These are phyloP conservation scores for Montipora sp. DNA, from an alignment of 64 coral and sea anemone genomes.

Conservation along the genomic window DNA sequence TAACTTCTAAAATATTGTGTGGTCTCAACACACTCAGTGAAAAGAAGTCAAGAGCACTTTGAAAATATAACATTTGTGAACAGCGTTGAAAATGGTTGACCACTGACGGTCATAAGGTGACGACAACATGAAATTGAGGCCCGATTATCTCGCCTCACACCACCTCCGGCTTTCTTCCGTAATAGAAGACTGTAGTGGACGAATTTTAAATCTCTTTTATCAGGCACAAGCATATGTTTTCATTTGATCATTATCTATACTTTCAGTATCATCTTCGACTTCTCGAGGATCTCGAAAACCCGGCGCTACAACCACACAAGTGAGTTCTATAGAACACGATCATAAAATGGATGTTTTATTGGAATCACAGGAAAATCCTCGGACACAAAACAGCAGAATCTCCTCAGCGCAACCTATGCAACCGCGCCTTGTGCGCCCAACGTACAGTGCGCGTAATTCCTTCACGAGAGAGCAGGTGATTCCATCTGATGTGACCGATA, in stretches of 20 bases:
- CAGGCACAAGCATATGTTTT: neutral
- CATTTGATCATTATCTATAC: neutral
- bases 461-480: neutral
- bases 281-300: neutral
- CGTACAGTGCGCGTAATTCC: neutral
- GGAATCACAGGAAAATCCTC: constrained; percentile 1
- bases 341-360: neutral
- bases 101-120: too few relatives aligned
- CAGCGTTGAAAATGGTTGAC: too few relatives aligned
- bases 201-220: neutral
- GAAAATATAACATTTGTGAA: too few relatives aligned
- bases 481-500: neutral
- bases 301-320: neutral
- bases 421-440: neutral
- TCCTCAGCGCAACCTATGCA: neutral
- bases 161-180: too few relatives aligned
- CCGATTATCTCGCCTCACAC: too few relatives aligned
- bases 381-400: neutral
- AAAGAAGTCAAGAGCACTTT: too few relatives aligned
- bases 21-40: neutral
- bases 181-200: too few relatives aligned
- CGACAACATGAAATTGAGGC: too few relatives aligned
- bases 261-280: neutral
- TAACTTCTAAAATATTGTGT: neutral
- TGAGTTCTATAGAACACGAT: neutral